These are phyloP conservation scores for Euphydryas editha DNA, from an alignment of 2,888 invertebrate genomes.

Conservation along the genomic window DNA sequence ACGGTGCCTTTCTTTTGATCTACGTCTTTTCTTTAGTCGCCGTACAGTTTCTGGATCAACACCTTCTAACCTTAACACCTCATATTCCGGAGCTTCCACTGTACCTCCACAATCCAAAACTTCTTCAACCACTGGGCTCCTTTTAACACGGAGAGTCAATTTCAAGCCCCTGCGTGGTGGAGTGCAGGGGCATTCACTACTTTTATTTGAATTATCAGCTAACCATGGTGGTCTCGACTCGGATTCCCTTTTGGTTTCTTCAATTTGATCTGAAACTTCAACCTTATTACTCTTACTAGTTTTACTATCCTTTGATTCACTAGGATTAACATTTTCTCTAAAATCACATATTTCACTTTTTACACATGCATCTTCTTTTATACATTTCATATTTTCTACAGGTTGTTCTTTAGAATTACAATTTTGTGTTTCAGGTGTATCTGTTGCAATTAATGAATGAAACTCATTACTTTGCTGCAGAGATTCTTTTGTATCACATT, in stretches of 20 bases:
- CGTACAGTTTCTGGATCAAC: slow-evolving; percentile 84
- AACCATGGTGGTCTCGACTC: slow-evolving; percentile 72
- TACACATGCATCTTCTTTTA: slow-evolving; percentile 66
- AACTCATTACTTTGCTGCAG: slow-evolving; percentile 57
- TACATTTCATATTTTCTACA: slow-evolving; percentile 58
- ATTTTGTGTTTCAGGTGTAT: slow-evolving; percentile 52
- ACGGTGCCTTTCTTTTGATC: slow-evolving; percentile 76
- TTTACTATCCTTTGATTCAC: slow-evolving; percentile 73
- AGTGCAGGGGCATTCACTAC: slow-evolving; percentile 80
- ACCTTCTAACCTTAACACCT: slow-evolving; percentile 92
- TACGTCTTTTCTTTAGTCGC: slow-evolving; percentile 82
- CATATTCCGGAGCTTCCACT: slow-evolving; percentile 91
- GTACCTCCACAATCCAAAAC: slow-evolving; percentile 89
- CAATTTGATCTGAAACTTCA: slow-evolving; percentile 64
- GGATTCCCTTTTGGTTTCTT: slow-evolving; percentile 71
- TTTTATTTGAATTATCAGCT: slow-evolving; percentile 74
- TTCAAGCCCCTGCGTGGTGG: slow-evolving; percentile 87
- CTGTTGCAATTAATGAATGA: slow-evolving; percentile 47
- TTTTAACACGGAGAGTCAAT: slow-evolving; percentile 92
- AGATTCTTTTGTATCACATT: slow-evolving; percentile 73
- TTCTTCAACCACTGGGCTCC: slow-evolving; percentile 93
- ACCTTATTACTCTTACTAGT: slow-evolving; percentile 67
- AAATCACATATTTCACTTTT: slow-evolving; percentile 78
- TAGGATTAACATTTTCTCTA: slow-evolving; percentile 81
- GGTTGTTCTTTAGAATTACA: slow-evolving; percentile 59